Base-by-base conservation (phyloP, 2,888 invertebrate genomes). In the Beris chalybata region DNA sequence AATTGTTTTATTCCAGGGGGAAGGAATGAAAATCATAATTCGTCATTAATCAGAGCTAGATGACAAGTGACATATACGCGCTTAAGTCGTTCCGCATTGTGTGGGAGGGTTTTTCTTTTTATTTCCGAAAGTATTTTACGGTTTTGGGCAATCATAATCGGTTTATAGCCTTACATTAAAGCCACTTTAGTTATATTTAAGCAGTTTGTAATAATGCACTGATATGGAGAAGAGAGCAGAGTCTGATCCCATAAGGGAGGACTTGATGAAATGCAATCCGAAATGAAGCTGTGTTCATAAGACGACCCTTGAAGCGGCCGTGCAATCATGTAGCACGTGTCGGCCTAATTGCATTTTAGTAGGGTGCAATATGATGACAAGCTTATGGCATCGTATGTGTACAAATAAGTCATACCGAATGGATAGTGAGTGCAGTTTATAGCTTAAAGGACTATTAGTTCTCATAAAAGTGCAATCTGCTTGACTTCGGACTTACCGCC, bases 1-100 rank as follows among this genome's bases (percentile, higher is more conserved):
- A 22, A 22, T 22, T 22, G 22, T 22, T 48, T 31, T 61, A 50
- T 50, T 32, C 15, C 54, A 11, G 50, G 61, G 43, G 50, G 50
- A 50, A 13, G 61, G 38, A 6, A 38, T 38, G 3, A 32, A 50
- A 45, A 50, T 61, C 50, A 61, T 61, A 61, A 61, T 30, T 61
- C 61, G 32, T 61, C 61, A 61, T 68, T 68, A 68, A 68, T 68
- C 68, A 68, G 52, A 66, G 15, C 9, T 29, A 22, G 43, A 12
- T 57, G 68, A 68, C 66, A 66, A 66, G 66, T 64, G 66, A 68
- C 68, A 68, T 64, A 68, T 22, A 22, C 22, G 22, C 66, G 64
- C 29, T 64, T 29, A n/a, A 64, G 44, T 29, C 64, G 54, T 22
- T 44, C 54, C 31, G 44, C 54, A 44, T 64, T 61, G 30, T 50